Evolutionary conservation across 2,113 vertebrate genomes (phyloP), one percentile per base, ranked within the genome.

Genomic region (Ciconia boyciana): DNA sequence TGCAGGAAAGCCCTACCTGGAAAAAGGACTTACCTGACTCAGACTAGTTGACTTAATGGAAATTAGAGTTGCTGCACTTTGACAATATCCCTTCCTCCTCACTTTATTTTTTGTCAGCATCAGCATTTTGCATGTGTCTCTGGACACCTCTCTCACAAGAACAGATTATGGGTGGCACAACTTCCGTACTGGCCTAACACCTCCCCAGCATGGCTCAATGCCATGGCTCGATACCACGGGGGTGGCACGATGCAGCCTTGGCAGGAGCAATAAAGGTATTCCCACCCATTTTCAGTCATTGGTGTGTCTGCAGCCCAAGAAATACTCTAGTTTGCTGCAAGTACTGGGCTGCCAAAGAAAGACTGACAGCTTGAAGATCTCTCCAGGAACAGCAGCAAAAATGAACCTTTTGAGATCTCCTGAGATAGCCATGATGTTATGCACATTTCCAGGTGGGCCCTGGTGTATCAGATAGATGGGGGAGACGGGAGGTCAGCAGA

Each of bases 371-470:
- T 68, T 51, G 15, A 62, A 65, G 36, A 21, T 34, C 1, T 39
- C 20, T 55, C 4, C 31, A 74, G 51, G 43, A 78, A 65, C 12
- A 52, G 6, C 11, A 87, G 22, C 9, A 68, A 76, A 83, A 83
- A 11, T 15, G 25, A 44, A 34, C 65, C 26, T 11, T 17, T 52
- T 70, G 11, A 80, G 3, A 49, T 71, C 3, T 70, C n/a, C 21
- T 41, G 76, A 8, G 2, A 43, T 2, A 69, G n/a, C 5, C 8
- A 16, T 1, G 2, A 25, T 25, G 3, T 13, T 68, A 16, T 9
- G 11, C 10, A 16, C 9, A 32, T 48, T 70, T 71, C 16, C 10
- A 13, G 26, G 15, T 10, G 5, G 7, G 20, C 13, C 6, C 10
- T 60, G 39, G 4, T 64, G 7, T 36, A 18, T 51, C 0, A 1